Evolutionary conservation across 1,140 invertebrate genomes (phyloP), one percentile per base, ranked within the genome.

Genomic region (Pararge aegeria): DNA sequence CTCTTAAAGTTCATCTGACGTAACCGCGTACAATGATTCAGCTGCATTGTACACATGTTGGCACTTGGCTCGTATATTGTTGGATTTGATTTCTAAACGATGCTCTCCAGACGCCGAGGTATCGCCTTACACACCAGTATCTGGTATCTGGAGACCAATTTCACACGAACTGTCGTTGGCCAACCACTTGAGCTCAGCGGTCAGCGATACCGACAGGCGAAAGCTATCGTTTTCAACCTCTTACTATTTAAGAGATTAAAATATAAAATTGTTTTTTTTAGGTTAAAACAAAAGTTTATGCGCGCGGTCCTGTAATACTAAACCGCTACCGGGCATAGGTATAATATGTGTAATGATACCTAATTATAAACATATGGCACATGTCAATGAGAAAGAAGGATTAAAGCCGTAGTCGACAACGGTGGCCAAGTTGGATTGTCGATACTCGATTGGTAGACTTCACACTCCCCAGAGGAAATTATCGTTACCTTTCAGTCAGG

Each of bases 21-120:
- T 66, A 64, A 66, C 66, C 50, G 58, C 21, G 61, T 64, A 61
- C 62, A 65, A 68, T 67, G 74, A 75, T 77, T 68, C 64, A 72
- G 60, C 49, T 60, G 62, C 62, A 75, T 80, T 83, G 75, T 80
- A 78, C 81, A 87, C 79, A 81, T 87, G 84, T 87, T 73, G 64
- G 76, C 72, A 68, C 71, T 71, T 66, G 70, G 69, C 65, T 55
- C 61, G 54, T 71, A 68, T 57, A 78, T 73, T 77, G 70, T 72
- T 66, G 75, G 78, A 75, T 84, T 78, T 84, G 78, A 85, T 87
- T 83, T 81, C 76, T 71, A 70, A 73, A 61, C 72, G 80, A 88
- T 82, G 75, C 55, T 78, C 72, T 64, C 73, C 85, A 86, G 83
- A 86, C 84, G 80, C 72, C 44, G 64, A 62, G 77, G 80, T 87